These are phyloP conservation scores for Mesaphorura yosii DNA, from an alignment of 1,140 invertebrate species.

Conservation along the genomic window DNA sequence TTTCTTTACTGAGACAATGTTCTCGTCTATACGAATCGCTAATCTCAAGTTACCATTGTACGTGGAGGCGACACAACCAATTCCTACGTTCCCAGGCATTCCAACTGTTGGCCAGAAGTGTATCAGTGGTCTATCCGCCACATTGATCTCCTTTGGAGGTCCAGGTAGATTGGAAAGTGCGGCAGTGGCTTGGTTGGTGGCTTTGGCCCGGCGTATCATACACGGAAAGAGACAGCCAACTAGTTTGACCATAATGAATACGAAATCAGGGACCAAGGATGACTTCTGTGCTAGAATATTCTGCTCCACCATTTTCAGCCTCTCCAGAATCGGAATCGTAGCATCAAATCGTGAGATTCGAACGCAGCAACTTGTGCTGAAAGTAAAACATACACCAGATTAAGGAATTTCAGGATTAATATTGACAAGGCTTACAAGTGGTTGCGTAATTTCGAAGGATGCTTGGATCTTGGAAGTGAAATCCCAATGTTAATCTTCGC, in stretches of 20 bases:
- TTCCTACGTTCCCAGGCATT: no score
- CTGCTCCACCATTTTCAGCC: not conserved
- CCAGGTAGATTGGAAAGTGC: not conserved
- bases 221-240: conserved; percentile 2
- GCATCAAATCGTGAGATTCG: not conserved
- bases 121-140: no score
- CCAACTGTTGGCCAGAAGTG: no score
- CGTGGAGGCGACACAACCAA: no score
- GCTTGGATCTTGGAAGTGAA: not conserved
- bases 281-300: not conserved
- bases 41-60: no score
- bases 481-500: not conserved
- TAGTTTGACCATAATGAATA: not conserved
- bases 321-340: no score
- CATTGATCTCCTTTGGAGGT: no score
- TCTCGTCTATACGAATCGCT: no score
- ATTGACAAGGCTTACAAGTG: no score
- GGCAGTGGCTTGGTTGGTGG: not conserved
- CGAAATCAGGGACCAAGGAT: not conserved
- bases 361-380: no score
- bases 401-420: not conserved
- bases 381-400: not conserved
- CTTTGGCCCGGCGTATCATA: not conserved
- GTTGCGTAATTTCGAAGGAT: no score
- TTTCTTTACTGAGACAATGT: no score